phyloP scores from a whole-genome alignment of 53 echinoderm and acorn worm species.

The Mesocentrotus franciscanus region DNA sequence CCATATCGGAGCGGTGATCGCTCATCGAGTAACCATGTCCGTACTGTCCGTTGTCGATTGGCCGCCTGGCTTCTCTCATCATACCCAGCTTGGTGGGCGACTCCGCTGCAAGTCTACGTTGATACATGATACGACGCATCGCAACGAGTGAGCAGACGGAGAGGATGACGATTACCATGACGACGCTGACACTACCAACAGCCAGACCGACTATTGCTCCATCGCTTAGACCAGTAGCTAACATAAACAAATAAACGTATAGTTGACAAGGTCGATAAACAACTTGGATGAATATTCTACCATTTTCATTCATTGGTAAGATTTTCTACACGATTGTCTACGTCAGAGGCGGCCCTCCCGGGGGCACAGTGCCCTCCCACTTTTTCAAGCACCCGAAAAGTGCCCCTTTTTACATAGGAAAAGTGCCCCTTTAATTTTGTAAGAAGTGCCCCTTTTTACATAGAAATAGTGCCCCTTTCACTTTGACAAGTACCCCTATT shows the following conservation, averaged over 20 bases:
- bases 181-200: not conserved
- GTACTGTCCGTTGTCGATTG: not conserved
- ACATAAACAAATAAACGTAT: not conserved
- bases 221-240: not conserved
- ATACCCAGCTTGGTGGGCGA: not conserved
- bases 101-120: not conserved
- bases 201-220: not conserved
- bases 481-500: too few species aligned
- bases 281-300: too few species aligned
- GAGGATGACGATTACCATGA: not conserved
- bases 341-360: too few species aligned
- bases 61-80: not conserved
- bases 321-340: too few species aligned
- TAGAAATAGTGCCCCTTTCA: too few species aligned
- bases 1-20: not conserved
- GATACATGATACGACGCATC: not conserved
- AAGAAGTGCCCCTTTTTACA: too few species aligned
- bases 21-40: not conserved
- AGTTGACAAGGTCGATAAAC: too few species aligned
- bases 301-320: too few species aligned
- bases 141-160: not conserved
- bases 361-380: too few species aligned
- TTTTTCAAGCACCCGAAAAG: too few species aligned
- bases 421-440: too few species aligned
- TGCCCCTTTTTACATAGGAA: too few species aligned